These are phyloP conservation scores for Phymorhynchus buccinoides DNA, from an alignment of 1,140 invertebrate genomes.

Conservation along the genomic window DNA sequence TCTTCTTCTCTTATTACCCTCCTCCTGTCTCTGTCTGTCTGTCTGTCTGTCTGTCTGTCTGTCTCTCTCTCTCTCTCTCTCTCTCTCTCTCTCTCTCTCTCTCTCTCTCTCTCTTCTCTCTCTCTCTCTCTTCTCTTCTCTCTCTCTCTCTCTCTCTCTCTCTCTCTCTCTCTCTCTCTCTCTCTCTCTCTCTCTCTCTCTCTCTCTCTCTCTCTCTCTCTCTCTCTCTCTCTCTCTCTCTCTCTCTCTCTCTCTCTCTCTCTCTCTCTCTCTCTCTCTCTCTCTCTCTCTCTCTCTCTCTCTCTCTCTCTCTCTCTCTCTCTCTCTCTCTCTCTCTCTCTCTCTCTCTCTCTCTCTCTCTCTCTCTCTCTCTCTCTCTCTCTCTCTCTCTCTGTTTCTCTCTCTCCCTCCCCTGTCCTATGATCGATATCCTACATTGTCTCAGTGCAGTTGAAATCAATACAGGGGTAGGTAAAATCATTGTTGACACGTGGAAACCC, in stretches of 20 bases:
- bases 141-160: not conserved
- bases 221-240: not conserved
- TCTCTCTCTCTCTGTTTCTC: too few relatives aligned
- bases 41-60: not conserved
- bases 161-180: slow-evolving; percentile 3
- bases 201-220: not conserved
- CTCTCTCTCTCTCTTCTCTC: not conserved
- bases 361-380: not conserved
- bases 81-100: not conserved
- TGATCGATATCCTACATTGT: too few relatives aligned
- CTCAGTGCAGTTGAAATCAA: too few relatives aligned
- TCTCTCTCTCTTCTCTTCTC: not conserved
- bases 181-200: slow-evolving; percentile 15
- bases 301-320: not conserved
- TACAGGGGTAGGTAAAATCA: too few relatives aligned
- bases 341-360: not conserved
- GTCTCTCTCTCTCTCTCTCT: not conserved
- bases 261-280: not conserved
- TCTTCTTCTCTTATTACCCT: not conserved
- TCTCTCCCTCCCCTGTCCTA: not conserved
- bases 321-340: too few relatives aligned
- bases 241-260: not conserved
- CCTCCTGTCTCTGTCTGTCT: not conserved
- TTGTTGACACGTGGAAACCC: too few relatives aligned
- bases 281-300: not conserved